Percentiles rank a stretch among this genome's conserved stretches.
These are phyloP conservation scores for Polypterus bichir DNA, from an alignment of 2,113 vertebrate species.

Conservation along the genomic window DNA sequence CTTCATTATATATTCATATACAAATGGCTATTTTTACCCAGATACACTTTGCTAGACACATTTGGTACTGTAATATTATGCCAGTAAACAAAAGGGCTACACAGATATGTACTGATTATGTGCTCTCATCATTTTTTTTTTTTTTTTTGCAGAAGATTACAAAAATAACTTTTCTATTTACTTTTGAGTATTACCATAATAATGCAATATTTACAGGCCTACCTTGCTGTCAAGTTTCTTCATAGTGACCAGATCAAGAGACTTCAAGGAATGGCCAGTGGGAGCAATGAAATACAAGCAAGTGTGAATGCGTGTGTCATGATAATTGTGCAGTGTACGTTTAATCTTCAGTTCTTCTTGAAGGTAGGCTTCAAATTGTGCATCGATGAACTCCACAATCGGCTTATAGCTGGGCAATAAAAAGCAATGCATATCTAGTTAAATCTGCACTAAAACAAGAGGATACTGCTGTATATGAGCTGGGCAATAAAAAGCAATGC, in stretches of 20 bases:
- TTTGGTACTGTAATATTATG: no score
- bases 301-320: slow-evolving; percentile 84
- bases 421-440: slow-evolving; percentile 23
- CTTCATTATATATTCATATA: no score
- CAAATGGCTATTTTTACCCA: no score
- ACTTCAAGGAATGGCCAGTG: slow-evolving; percentile 91
- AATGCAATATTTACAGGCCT: slow-evolving; percentile 4
- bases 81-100: no score
- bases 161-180: no score
- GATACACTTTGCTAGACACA: no score
- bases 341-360: slow-evolving; percentile 96
- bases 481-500: slow-evolving; percentile 39
- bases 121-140: no score
- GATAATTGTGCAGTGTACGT: slow-evolving; percentile 85
- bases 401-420: slow-evolving; percentile 72
- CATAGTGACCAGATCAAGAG: slow-evolving; percentile 92
- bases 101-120: no score
- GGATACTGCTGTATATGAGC: slow-evolving; percentile 21
- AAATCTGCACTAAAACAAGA: slow-evolving; percentile 43
- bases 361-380: slow-evolving; percentile 91
- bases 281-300: slow-evolving; percentile 96
- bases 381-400: slow-evolving; percentile 92
- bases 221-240: slow-evolving; percentile 98
- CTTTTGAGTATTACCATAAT: no score
- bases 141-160: no score